phyloP scores from a whole-genome alignment of 2,888 invertebrate species.

The Apoda limacodes region DNA sequence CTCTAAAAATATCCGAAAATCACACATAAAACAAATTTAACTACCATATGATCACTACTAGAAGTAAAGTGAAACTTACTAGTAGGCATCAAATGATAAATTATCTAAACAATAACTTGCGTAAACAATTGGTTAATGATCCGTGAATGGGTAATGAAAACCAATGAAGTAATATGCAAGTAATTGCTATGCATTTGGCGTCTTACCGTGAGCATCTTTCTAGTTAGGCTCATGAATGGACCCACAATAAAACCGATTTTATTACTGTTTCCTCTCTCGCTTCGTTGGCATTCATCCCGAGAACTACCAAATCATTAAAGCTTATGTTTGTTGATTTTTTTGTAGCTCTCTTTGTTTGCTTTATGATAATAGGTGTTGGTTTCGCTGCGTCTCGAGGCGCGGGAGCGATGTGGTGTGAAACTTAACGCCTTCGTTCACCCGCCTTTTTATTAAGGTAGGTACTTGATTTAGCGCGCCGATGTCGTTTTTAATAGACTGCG shows the following conservation, averaged over 20 bases:
- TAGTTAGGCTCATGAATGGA: constrained; percentile 27
- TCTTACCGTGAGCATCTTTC: too few species aligned
- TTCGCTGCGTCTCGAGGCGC: constrained; percentile 44
- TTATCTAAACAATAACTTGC: too few species aligned
- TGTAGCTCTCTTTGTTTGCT: constrained; percentile 56
- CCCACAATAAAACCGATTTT: constrained; percentile 55
- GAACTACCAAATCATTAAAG: constrained; percentile 63
- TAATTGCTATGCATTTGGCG: too few species aligned
- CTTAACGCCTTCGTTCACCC: constrained; percentile 64
- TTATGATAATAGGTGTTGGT: constrained; percentile 68
- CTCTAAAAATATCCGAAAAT: too few species aligned
- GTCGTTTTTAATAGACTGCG: constrained; percentile 50
- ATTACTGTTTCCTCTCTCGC: constrained; percentile 55
- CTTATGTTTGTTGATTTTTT: constrained; percentile 60
- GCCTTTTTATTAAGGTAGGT: constrained; percentile 56
- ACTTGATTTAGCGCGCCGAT: constrained; percentile 60
- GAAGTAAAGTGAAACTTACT: too few species aligned
- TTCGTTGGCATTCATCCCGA: constrained; percentile 59
- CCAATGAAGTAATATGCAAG: too few species aligned
- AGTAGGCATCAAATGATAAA: too few species aligned
- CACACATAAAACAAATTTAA: too few species aligned
- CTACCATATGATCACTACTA: too few species aligned
- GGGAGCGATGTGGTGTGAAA: constrained; percentile 62
- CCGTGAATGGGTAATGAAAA: too few species aligned
- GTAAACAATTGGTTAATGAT: too few species aligned